These are phyloP conservation scores for Hippopotamus amphibius DNA, from an alignment of 2,113 vertebrate species.

Conservation along the genomic window DNA sequence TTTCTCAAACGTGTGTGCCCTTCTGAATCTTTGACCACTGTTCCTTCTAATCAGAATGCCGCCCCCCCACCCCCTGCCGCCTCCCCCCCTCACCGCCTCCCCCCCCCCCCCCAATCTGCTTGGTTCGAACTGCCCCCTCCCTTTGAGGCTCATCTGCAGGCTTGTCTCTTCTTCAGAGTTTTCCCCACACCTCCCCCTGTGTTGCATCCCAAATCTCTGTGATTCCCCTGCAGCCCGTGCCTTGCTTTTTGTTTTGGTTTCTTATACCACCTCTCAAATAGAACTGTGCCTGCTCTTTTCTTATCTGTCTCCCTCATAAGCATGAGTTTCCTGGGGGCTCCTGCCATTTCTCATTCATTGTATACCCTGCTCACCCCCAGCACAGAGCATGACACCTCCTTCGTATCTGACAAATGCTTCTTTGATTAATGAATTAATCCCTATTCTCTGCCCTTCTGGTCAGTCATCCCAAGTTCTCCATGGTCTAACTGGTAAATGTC, in stretches of 20 bases:
- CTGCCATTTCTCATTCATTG: background rate
- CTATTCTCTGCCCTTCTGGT: background rate
- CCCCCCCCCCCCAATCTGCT: background rate
- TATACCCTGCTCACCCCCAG: background rate
- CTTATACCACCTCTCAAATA: background rate
- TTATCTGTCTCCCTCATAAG: background rate
- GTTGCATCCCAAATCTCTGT: background rate
- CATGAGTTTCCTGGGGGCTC: background rate
- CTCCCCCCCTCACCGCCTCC: background rate
- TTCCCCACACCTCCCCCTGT: accelerated
- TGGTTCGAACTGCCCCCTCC: background rate
- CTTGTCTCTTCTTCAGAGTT: background rate
- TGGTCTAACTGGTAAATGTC: background rate
- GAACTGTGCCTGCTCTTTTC: background rate
- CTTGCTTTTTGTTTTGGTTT: background rate
- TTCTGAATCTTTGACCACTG: background rate
- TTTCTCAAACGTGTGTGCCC: background rate
- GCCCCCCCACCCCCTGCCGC: no score
- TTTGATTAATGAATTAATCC: background rate
- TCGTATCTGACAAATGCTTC: background rate
- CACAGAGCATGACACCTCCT: background rate
- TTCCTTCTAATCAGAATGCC: background rate
- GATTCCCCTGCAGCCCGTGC: background rate
- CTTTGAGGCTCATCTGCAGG: background rate
- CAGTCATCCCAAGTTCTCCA: background rate